These are phyloP conservation scores for Metopolophium dirhodum DNA, from an alignment of 1,140 invertebrate species.

Conservation along the genomic window DNA sequence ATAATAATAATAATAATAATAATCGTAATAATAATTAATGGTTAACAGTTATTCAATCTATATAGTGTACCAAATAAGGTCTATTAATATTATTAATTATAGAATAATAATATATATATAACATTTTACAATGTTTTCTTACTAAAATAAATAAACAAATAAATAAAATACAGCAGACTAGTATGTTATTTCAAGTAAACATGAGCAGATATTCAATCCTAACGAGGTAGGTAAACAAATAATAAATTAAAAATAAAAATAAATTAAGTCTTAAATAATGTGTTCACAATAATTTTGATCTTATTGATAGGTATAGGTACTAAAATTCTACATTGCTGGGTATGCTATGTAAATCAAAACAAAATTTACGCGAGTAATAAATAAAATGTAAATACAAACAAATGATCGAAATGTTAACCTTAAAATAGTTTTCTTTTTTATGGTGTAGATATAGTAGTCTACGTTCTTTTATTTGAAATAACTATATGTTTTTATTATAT, in stretches of 20 bases:
- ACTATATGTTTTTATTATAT: slow-evolving; percentile 18
- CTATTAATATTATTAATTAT: slow-evolving; percentile 15
- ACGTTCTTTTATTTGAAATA: slow-evolving; percentile 21
- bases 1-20: slow-evolving; percentile 46
- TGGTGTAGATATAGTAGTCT: slow-evolving; percentile 1
- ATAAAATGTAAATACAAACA: slow-evolving; percentile 25
- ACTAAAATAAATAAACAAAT: slow-evolving; percentile 36
- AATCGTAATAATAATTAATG: slow-evolving; percentile 46
- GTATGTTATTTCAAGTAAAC: slow-evolving; percentile 38
- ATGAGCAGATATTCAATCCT: slow-evolving; percentile 55
- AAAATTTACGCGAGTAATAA: slow-evolving; percentile 19
- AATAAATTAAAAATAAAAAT: slow-evolving; percentile 49
- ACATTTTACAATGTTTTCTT: slow-evolving; percentile 10
- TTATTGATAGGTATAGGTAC: slow-evolving; percentile 3
- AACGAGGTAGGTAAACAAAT: slow-evolving; percentile 52
- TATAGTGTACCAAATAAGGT: slow-evolving; percentile 1
- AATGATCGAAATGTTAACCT: slow-evolving; percentile 34
- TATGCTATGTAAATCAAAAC: slow-evolving; percentile 2
- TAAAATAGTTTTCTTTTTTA: background rate
- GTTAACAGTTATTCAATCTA: slow-evolving; percentile 45
- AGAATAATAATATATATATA: slow-evolving; percentile 25
- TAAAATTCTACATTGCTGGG: slow-evolving; percentile 17
- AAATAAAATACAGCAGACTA: slow-evolving; percentile 55
- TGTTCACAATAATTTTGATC: slow-evolving; percentile 5
- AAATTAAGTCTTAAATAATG: slow-evolving; percentile 37